phyloP scores from a whole-genome alignment of 2,797 vertebrate genomes.

The Lindbergichthys nudifrons region DNA sequence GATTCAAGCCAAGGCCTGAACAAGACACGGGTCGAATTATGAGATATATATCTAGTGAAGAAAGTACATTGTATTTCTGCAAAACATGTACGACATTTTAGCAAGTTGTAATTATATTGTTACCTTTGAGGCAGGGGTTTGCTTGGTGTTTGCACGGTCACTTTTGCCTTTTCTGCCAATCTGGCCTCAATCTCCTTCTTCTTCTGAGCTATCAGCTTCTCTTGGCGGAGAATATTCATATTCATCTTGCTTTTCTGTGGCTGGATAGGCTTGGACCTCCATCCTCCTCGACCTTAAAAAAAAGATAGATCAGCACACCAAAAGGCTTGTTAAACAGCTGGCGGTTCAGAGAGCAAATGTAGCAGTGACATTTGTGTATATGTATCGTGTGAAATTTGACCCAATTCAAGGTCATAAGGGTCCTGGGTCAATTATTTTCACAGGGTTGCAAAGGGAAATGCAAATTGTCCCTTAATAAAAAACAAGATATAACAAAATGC shows the following conservation, averaged over 20 bases:
- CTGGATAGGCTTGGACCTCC: slow-evolving; percentile 86
- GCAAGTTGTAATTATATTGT: not conserved
- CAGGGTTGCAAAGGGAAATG: not conserved
- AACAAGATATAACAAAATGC: not conserved
- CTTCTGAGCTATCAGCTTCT: slow-evolving; percentile 96
- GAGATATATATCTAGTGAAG: too few relatives aligned
- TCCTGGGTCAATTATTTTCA: not conserved
- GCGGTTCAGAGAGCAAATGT: not conserved
- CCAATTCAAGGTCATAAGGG: not conserved
- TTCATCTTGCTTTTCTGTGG: slow-evolving; percentile 90
- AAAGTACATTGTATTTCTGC: too few relatives aligned
- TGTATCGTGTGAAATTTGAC: not conserved
- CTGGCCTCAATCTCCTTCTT: slow-evolving; percentile 96
- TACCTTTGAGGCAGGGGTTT: slow-evolving; percentile 84
- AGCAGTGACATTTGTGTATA: not conserved
- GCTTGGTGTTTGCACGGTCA: slow-evolving; percentile 72
- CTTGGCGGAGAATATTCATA: slow-evolving; percentile 93
- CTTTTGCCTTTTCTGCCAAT: slow-evolving; percentile 90
- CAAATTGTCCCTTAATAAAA: not conserved
- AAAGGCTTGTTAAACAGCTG: not conserved
- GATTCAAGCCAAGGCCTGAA: too few relatives aligned
- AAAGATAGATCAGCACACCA: not conserved
- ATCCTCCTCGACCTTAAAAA: slow-evolving; percentile 87
- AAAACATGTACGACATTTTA: not conserved
- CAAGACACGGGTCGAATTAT: too few relatives aligned